phyloP scores from a whole-genome alignment of 2,797 vertebrate genomes.

The Sebastes kiyomatsui region DNA sequence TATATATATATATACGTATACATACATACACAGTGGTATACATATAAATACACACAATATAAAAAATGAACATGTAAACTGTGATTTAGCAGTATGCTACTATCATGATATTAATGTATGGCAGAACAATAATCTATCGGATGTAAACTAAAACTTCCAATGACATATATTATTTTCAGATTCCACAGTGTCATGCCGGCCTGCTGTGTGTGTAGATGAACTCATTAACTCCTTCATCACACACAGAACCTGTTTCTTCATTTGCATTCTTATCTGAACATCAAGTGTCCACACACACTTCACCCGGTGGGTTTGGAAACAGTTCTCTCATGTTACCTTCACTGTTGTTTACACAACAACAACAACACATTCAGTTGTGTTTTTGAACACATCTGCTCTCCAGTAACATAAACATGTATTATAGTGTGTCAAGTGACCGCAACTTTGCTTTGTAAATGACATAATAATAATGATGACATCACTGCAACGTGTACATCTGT shows the following conservation, averaged over 20 bases:
- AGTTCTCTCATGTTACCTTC: neutral
- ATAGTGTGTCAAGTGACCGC: neutral
- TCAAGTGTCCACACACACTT: neutral
- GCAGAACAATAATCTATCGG: too few species aligned
- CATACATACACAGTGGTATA: too few species aligned
- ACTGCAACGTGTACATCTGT: neutral
- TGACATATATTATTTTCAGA: neutral
- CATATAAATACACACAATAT: too few species aligned
- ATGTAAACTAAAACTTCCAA: neutral
- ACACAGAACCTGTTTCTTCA: neutral
- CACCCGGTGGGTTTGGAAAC: neutral
- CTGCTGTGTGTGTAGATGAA: neutral
- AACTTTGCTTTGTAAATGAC: neutral
- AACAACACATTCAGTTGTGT: neutral
- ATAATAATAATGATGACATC: neutral
- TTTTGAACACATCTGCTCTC: neutral
- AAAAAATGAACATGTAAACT: too few species aligned
- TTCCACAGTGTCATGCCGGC: neutral
- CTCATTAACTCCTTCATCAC: neutral
- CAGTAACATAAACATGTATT: neutral
- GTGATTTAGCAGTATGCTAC: too few species aligned
- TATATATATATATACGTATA: too few species aligned
- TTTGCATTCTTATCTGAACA: neutral
- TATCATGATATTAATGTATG: too few species aligned
- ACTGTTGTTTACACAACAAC: slow-evolving; percentile 15